Evolutionary conservation across 2,797 vertebrate species (phyloP).

Genomic region (Rhinophrynus dorsalis): DNA sequence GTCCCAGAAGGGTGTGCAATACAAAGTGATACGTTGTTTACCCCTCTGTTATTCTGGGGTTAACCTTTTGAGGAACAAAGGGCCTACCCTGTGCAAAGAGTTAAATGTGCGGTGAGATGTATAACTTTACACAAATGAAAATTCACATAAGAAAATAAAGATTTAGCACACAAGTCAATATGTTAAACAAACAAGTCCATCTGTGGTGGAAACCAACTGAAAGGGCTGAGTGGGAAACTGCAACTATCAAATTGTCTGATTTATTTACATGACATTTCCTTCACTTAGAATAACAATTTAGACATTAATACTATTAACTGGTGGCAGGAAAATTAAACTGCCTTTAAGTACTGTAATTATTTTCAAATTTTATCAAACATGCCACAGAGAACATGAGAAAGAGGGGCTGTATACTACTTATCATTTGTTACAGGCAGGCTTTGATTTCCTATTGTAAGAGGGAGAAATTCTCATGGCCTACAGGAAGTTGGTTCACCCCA

Average conservation of each 20-base stretch:
- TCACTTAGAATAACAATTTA: slow-evolving; percentile 51
- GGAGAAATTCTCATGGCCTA: slow-evolving; percentile 24
- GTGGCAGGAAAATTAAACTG: slow-evolving; percentile 46
- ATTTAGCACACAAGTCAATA: not conserved
- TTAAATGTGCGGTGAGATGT: too few relatives aligned
- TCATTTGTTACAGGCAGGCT: slow-evolving; percentile 25
- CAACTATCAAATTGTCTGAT: slow-evolving; percentile 23
- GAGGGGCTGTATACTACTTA: slow-evolving; percentile 46
- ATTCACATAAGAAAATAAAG: not conserved
- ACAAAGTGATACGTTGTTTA: too few relatives aligned
- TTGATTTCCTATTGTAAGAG: slow-evolving; percentile 23
- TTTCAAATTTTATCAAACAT: slow-evolving; percentile 47
- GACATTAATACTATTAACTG: slow-evolving; percentile 17
- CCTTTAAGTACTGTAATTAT: slow-evolving; percentile 49
- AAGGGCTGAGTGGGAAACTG: slow-evolving; percentile 16
- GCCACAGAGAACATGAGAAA: slow-evolving; percentile 51
- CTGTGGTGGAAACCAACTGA: slow-evolving; percentile 2
- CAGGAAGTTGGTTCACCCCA: slow-evolving; percentile 35
- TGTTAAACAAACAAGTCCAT: slow-evolving; percentile 35
- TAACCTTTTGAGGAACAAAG: too few relatives aligned
- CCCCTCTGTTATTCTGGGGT: too few relatives aligned
- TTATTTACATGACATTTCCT: slow-evolving; percentile 48
- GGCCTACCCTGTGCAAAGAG: too few relatives aligned
- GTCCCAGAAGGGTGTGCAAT: too few relatives aligned
- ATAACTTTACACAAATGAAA: not conserved